Evolutionary conservation across 1,140 invertebrate genomes (phyloP).

Genomic region (Plodia interpunctella): DNA sequence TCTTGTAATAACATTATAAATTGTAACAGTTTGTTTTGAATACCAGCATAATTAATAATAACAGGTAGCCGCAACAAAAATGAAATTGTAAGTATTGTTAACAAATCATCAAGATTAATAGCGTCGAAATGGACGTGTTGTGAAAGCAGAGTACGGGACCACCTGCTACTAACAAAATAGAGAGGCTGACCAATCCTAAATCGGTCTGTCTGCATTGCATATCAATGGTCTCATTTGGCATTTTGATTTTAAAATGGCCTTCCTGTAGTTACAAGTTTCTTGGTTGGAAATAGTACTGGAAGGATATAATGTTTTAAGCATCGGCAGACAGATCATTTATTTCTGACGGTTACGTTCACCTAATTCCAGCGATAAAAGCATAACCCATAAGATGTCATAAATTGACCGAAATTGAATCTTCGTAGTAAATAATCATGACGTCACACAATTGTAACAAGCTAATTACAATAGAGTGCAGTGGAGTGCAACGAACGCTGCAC

Average conservation of each 20-base stretch:
- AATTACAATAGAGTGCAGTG: not conserved
- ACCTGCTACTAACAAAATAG: not conserved
- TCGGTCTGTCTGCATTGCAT: not conserved
- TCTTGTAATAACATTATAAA: no score
- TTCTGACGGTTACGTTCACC: no score
- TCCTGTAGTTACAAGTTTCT: not conserved
- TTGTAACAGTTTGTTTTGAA: no score
- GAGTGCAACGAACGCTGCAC: not conserved
- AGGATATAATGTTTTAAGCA: no score
- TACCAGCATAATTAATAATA: not conserved
- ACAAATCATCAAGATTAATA: slow-evolving; percentile 5
- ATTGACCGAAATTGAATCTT: no score
- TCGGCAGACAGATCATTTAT: no score
- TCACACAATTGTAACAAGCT: no score
- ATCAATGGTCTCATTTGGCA: not conserved
- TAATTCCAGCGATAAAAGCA: no score
- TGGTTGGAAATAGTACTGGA: no score
- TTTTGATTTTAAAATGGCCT: not conserved
- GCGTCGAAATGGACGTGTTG: not conserved
- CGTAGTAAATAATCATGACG: no score
- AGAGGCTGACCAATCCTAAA: slow-evolving; percentile 1
- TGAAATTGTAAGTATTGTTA: slow-evolving; percentile 3
- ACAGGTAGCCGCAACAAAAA: not conserved
- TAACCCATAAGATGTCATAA: no score
- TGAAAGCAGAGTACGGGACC: slow-evolving; percentile 2